These are phyloP conservation scores for Nerophis lumbriciformis DNA, from an alignment of 2,113 vertebrate genomes.

Conservation along the genomic window DNA sequence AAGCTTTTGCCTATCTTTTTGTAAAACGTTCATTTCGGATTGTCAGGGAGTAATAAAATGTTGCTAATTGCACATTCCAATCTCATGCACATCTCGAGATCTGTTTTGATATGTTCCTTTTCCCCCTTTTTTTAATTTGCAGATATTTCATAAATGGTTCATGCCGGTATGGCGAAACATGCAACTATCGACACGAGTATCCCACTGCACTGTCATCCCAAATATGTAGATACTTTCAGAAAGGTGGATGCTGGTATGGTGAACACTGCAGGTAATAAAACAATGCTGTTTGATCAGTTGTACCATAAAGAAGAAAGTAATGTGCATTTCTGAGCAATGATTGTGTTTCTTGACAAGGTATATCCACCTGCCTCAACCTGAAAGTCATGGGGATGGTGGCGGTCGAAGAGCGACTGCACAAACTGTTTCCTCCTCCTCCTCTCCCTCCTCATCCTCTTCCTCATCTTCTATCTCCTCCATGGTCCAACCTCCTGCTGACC, in stretches of 20 bases:
- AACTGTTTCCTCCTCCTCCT: constrained; percentile 6
- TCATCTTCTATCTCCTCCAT: constrained; percentile 9
- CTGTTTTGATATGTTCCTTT: background rate
- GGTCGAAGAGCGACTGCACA: constrained; percentile 39
- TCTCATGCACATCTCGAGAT: background rate
- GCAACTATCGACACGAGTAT: constrained; percentile 67
- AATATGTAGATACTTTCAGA: constrained; percentile 80
- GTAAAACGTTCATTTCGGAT: too few species aligned
- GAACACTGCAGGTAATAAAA: constrained; percentile 75
- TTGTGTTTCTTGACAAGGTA: constrained; percentile 58
- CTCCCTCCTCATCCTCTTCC: background rate
- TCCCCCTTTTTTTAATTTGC: constrained; percentile 10
- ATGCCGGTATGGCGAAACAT: constrained; percentile 68
- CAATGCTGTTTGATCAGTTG: background rate
- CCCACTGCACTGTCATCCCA: constrained; percentile 44
- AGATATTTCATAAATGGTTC: constrained; percentile 74
- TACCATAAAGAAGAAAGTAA: background rate
- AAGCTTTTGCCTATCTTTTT: too few species aligned
- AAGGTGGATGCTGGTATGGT: constrained; percentile 78
- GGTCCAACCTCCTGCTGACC: constrained; percentile 2
- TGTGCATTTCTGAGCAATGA: background rate
- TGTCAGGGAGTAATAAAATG: too few species aligned
- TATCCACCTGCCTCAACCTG: constrained; percentile 58
- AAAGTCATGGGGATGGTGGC: background rate
- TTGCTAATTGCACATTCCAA: too few species aligned